Base-by-base conservation (phyloP, 2,797 vertebrate genomes). In the Bovichtus diacanthus region DNA sequence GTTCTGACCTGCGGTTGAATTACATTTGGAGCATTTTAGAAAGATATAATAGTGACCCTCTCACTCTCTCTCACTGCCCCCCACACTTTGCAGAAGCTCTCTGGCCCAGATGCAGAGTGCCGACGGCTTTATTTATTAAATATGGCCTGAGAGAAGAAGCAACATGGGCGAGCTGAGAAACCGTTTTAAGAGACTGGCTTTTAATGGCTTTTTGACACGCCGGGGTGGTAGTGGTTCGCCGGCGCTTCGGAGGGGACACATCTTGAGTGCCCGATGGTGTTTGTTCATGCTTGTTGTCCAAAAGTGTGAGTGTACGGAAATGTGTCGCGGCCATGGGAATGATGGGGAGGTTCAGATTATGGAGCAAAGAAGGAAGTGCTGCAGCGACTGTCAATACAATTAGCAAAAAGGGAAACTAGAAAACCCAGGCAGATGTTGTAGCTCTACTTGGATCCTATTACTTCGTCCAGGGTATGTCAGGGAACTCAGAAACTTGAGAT, bases 71-170 rank as follows among this genome's bases (percentile, higher is more conserved):
- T 51, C 60, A 0, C 73, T 41, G 47, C 49, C 27, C 59, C 44
- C 62, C 71, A 85, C 81, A 67, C 74, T 87, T 73, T 85, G 59
- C 66, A 78, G 83, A 74, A 88, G 84, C 90, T 92, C 86, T 93
- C 90, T 78, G 64, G 53, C 82, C 60, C 59, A 76, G 77, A 71
- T 60, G 51, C 38, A 49, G 84, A 90, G 90, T 89, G 88, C 90
- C 87, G 34, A 64, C 29, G 55, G 85, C 89, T 92, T 95, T 93
- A 96, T 93, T 94, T 95, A 95, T 96, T 95, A 87, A 95, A 90
- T 92, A 91, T 84, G 81, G 82, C 87, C 90, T 72, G 70, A 80
- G 89, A 92, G 87, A 76, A 90, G 85, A 86, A 79, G 78, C 84
- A 82, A 64, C 86, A 78, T 47, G 72, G 72, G 63, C 54, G 70